Evolutionary conservation across 2,113 vertebrate genomes (phyloP).

Genomic region (Neoarius graeffei): DNA sequence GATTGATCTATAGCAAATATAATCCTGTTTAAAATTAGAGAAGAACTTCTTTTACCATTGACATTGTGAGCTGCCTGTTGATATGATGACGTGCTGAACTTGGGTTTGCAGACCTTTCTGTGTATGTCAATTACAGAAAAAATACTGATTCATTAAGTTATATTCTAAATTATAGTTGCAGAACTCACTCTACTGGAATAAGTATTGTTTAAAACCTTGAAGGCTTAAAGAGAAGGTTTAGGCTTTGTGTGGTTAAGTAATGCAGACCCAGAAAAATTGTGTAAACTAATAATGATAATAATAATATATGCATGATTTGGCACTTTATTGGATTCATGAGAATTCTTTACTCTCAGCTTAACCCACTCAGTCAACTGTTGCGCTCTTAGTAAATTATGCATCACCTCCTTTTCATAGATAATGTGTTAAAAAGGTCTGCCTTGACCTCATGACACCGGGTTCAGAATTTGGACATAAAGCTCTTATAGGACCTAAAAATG

Average conservation of each 20-base stretch:
- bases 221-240: neutral
- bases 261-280: neutral
- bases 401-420: conserved; percentile 61
- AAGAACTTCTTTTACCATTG: neutral
- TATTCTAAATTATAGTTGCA: neutral
- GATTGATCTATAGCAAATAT: neutral
- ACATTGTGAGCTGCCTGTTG: neutral
- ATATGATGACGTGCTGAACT: neutral
- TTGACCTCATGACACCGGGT: conserved; percentile 77
- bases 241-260: neutral
- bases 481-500: conserved; percentile 67
- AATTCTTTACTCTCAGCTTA: conserved; percentile 54
- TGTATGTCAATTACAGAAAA: neutral
- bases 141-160: neutral
- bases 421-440: conserved; percentile 61
- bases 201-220: neutral
- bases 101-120: neutral
- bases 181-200: neutral
- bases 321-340: conserved; percentile 35
- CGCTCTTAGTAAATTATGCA: conserved; percentile 57
- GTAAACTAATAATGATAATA: neutral
- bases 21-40: neutral
- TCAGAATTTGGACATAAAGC: conserved; percentile 70
- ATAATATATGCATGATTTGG: conserved; percentile 36
- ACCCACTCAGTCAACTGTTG: conserved; percentile 52